Conservation (phyloP, 2,888 invertebrate genomes). For the Lithosia quadra region DNA sequence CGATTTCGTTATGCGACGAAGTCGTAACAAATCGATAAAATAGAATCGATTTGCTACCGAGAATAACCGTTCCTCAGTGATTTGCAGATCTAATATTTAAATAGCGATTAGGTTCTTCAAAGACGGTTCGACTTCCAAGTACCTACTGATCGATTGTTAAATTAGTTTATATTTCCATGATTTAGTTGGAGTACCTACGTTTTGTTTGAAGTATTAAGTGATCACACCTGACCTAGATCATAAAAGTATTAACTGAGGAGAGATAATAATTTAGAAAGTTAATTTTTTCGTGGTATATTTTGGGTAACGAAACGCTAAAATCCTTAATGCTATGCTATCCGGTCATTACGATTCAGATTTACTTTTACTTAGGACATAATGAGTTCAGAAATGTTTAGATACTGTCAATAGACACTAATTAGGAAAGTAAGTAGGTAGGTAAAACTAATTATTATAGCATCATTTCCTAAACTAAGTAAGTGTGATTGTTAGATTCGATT, state of each 20-base stretch:
- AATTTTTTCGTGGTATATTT: not conserved
- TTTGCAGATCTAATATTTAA: conserved; percentile 72
- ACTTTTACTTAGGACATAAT: no score
- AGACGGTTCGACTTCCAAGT: conserved; percentile 26
- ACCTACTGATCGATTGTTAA: conserved; percentile 44
- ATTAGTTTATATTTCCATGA: conserved; percentile 17
- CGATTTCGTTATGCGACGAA: conserved; percentile 56
- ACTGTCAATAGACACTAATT: not conserved
- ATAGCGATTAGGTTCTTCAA: conserved; percentile 51
- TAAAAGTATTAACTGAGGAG: conserved; percentile 16
- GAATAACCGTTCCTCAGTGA: conserved; percentile 54
- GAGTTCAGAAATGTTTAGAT: not conserved
- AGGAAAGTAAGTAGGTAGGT: no score
- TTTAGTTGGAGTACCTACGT: conserved; percentile 14
- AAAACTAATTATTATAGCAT: not conserved
- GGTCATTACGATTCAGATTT: no score
- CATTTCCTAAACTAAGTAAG: not conserved
- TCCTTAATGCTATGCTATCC: no score
- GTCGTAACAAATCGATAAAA: conserved; percentile 63
- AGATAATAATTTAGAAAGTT: conserved; percentile 12
- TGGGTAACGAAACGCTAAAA: no score
- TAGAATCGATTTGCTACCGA: conserved; percentile 62
- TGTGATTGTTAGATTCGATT: not conserved
- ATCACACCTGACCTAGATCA: conserved; percentile 29
- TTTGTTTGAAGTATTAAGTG: conserved; percentile 23